Conservation (phyloP, 2,113 vertebrate species). For the Sinosuthora webbiana region DNA sequence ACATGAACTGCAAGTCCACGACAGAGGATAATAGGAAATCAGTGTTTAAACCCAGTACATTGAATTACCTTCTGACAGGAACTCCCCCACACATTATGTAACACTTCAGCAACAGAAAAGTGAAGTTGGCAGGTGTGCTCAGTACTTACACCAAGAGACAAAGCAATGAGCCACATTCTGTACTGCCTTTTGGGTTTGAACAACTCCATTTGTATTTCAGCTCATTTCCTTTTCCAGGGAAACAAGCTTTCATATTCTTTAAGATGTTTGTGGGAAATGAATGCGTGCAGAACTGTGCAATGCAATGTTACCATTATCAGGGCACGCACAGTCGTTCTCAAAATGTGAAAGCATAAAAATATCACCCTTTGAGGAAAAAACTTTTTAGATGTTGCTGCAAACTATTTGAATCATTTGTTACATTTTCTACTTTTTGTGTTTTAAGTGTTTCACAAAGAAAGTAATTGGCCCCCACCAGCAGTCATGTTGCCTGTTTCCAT, state of each 20-base stretch:
- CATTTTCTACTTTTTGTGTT: neutral
- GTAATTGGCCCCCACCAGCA: neutral
- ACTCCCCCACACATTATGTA: neutral
- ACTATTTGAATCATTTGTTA: neutral
- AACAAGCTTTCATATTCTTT: neutral
- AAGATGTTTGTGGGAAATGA: neutral
- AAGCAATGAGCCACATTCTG: neutral
- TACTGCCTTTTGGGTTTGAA: neutral
- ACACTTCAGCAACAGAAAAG: neutral
- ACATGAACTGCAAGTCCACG: neutral
- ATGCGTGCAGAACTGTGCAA: neutral
- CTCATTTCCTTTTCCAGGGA: neutral
- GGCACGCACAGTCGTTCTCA: neutral
- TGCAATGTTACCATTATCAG: neutral
- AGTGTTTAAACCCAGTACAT: neutral
- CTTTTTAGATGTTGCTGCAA: neutral
- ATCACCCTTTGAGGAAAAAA: neutral
- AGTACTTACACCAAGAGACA: neutral
- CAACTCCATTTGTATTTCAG: neutral
- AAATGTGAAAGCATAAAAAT: neutral
- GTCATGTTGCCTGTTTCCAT: neutral
- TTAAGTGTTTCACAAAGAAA: neutral
- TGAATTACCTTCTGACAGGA: constrained; percentile 19
- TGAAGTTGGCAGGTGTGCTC: neutral
- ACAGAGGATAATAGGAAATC: constrained; percentile 26